Evolutionary conservation across 2,797 vertebrate species (phyloP).

Genomic region (Tauraco hartlaubi): DNA sequence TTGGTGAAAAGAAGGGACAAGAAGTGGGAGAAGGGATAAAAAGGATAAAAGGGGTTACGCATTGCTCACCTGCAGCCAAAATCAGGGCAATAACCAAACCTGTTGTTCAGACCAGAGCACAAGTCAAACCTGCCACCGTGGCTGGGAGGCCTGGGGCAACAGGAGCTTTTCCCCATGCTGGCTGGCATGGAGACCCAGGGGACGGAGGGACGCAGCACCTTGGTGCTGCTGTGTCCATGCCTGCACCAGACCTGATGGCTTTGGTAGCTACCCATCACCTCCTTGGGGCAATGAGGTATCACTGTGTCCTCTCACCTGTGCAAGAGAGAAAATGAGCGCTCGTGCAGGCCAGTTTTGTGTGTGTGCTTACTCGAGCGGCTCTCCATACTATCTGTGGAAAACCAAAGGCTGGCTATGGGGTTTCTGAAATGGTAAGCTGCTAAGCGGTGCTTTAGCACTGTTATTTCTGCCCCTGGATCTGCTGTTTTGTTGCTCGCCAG

Average conservation of each 20-base stretch:
- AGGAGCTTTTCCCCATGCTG: not conserved
- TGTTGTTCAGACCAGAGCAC: not conserved
- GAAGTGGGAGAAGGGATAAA: not conserved
- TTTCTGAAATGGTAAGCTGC: not conserved
- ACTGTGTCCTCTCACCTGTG: not conserved
- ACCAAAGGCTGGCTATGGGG: not conserved
- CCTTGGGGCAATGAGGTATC: fast-evolving
- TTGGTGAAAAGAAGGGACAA: not conserved
- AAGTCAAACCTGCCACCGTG: not conserved
- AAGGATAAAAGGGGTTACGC: not conserved
- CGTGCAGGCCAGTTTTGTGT: not conserved
- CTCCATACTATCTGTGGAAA: not conserved
- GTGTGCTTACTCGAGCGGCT: not conserved
- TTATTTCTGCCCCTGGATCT: not conserved
- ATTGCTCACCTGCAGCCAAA: not conserved
- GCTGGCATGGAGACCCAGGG: not conserved
- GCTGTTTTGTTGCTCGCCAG: not conserved
- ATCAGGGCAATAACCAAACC: not conserved
- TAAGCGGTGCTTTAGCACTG: fast-evolving
- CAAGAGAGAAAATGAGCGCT: not conserved
- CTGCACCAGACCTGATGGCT: not conserved
- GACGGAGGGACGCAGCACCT: not conserved
- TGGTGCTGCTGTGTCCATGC: fast-evolving
- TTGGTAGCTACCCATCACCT: not conserved
- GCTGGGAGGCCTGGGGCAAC: not conserved